Base-by-base conservation (phyloP, 2,113 vertebrate genomes). In the Platysteira castanea region DNA sequence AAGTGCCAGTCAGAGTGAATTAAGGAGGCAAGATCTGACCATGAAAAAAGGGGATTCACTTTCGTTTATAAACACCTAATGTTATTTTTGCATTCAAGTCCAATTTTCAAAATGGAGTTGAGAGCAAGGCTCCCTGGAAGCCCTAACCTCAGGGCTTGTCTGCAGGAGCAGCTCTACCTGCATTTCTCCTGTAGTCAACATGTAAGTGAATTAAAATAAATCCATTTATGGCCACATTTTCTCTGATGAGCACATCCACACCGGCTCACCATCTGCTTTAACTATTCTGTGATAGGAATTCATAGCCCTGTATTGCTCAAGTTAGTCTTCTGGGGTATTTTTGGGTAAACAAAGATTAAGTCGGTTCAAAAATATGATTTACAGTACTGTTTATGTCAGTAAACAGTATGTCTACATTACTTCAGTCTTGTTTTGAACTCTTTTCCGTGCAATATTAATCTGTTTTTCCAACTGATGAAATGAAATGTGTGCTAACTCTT, bases 211-310 rank as follows among this genome's bases (percentile, higher is more conserved):
- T 93, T 78, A 93, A 95, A 95, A 81, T 87, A 93, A 93, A 95
- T 93, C 86, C 52, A 91, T 64, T 95, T 96, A 93, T 56, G 68
- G 35, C 64, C 87, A 77, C 4, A 18, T 68, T 93, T 92, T 67
- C 68, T 90, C 39, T 84, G 83, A 78, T 18, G 11, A 95, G 84
- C 4, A 33, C 56, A 90, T 95, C 86, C 83, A 90, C 86, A 53
- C 64, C 50, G 73, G 50, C 93, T 95, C 27, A 4, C 95, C 95
- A 97, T 95, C 96, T 95, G 95, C 56, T 87, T 96, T 93, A 70
- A 90, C 85, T 95, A 35, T 85, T 90, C 75, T 92, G 49, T 61
- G 91, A 86, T 81, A 54, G 56, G 93, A 84, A 93, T 92, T 89
- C 73, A 64, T 13, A 75, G 76, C 83, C 28, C 52, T 78, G 33